A percentile compares a stretch with the other conserved stretches of the same genome.
Conservation (phyloP, 2,797 vertebrate genomes). For the Clamator glandarius region DNA sequence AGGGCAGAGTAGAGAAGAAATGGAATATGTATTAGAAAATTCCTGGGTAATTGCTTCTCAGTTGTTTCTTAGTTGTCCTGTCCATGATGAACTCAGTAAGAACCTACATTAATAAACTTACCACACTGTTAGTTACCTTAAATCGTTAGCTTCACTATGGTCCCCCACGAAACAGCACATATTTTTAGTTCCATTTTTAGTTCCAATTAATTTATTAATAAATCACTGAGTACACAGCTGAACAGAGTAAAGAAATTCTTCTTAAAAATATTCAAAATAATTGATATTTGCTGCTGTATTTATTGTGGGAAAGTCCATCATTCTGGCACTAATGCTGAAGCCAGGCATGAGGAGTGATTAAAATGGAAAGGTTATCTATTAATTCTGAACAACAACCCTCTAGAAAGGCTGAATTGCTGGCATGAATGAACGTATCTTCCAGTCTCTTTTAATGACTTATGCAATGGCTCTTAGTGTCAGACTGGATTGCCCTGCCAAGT, state of each 20-base stretch:
- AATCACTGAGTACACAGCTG: background rate
- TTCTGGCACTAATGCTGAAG: background rate
- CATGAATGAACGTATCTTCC: slow-evolving; percentile 10
- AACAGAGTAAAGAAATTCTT: background rate
- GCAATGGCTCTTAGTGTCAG: slow-evolving; percentile 18
- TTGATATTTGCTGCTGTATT: background rate
- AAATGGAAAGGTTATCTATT: background rate
- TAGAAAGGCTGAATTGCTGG: slow-evolving; percentile 27
- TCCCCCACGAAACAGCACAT: background rate
- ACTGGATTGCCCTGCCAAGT: slow-evolving; percentile 59
- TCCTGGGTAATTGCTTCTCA: background rate
- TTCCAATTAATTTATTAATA: background rate
- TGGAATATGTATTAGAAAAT: slow-evolving; percentile 15
- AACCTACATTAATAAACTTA: background rate
- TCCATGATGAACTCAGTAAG: background rate
- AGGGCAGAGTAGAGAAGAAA: slow-evolving; percentile 10
- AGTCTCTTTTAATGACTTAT: slow-evolving; percentile 17
- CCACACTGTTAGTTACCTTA: background rate
- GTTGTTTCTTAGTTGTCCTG: background rate
- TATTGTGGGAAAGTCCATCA: background rate
- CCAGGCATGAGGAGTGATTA: background rate
- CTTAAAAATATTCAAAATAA: slow-evolving; percentile 35
- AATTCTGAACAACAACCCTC: slow-evolving; percentile 31
- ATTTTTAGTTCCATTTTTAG: background rate
- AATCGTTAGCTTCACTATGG: background rate